Base-by-base conservation (phyloP, 2,113 vertebrate species). In the Tragelaphus strepsiceros region DNA sequence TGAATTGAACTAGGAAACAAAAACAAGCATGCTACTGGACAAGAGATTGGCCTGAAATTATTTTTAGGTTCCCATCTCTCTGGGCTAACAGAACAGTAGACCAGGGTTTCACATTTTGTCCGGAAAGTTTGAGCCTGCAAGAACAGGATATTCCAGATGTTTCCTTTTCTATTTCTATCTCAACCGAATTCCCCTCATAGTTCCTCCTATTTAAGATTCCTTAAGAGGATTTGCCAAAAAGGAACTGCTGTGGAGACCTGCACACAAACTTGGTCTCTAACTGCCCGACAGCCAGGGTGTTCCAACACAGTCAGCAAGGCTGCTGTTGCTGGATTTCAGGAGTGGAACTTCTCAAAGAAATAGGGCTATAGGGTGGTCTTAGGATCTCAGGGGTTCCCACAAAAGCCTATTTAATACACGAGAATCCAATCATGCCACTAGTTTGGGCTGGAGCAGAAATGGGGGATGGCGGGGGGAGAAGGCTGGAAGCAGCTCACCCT, bases 91-190 rank as follows among this genome's bases (percentile, higher is more conserved):
- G 46, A 90, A 61, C 4, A 81, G 21, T 56, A 56, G 64, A 58
- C 19, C 4, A 61, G 32, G 91, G 90, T n/a, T 89, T 91, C 49
- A 21, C 64, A 91, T 64, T 95, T 71, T 39, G 11, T 46, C 58
- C 71, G 77, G 13, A 92, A 80, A 84, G 58, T 39, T 0, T 43
- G 74, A 78, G 14, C 32, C 46, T 24, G 16, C 89, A 86, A 58
- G 92, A 97, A 95, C 67, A 96, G 85, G 87, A 97, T 91, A 94
- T 16, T 46, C 97, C 86, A 97, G 88, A 59, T 97, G 97, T 89
- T 95, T 96, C 95, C 93, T 95, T 71, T 96, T 91, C 93, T 96
- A 84, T 93, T 94, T 90, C 71, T 58, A 53, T 46, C 94, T 92
- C 71, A 77, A 62, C 64, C 12, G 59, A 93, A 67, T 80, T 89